Base-by-base conservation (phyloP, 2,888 invertebrate genomes). In the Macaria liturata region DNA sequence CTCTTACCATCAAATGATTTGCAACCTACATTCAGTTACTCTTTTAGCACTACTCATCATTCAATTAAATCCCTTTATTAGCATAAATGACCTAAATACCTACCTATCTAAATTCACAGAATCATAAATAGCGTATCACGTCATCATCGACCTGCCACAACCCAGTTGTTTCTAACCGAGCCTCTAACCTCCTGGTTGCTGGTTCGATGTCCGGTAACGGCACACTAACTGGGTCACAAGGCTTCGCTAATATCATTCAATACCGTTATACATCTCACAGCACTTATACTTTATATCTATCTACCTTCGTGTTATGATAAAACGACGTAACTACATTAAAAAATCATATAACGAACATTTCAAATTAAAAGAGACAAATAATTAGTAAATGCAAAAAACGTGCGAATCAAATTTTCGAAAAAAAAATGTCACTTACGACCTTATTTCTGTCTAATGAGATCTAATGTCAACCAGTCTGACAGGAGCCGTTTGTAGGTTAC, bases 161-260 rank as follows among this genome's bases (percentile, higher is more conserved):
- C 58, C 62, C 64, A 66, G 58, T 68, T 62, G 71, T 75, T 74
- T 72, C 65, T 65, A 42, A 42, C 66, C 63, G 54, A 48, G 47
- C 53, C 57, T 63, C 76, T 75, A 76, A 72, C 72, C 72, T 74
- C 68, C 66, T 75, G 81, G 81, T 78, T 72, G 73, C 66, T 68
- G 73, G 88, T 87, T 88, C 88, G 82, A 84, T 65, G 86, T 69
- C 84, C 87, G 78, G 57, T 86, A 89, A 89, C 91, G 87, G 91
- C 78, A 80, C 62, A 66, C 73, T 71, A 83, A 77, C 80, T 91
- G 78, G 89, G 90, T 91, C 87, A 91, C 78, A 81, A 86, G 91
- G 91, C 88, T 88, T 88, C 78, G 90, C 90, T 88, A 89, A 91
- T 90, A 90, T 89, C 81, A 80, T 77, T 72, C 74, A 65, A 64